A percentile compares a stretch with the other conserved stretches of the same genome.
Evolutionary conservation across 2,113 vertebrate species (phyloP).

Genomic region (Embiotoca jacksoni): DNA sequence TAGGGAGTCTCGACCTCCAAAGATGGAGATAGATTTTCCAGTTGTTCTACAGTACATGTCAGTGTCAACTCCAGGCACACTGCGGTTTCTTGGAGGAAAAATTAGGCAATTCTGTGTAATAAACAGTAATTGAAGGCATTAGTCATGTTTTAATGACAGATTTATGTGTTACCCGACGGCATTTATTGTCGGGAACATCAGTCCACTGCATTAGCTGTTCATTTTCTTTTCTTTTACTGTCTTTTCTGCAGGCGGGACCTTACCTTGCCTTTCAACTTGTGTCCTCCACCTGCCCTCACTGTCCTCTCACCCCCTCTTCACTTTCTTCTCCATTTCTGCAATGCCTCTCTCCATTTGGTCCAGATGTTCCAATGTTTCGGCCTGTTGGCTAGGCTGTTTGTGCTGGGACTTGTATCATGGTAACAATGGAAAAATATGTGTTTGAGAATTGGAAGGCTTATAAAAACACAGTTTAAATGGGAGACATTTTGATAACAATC

Average conservation of each 20-base stretch:
- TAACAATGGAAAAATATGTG: conserved; percentile 69
- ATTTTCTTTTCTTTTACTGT: not conserved
- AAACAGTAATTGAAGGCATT: conserved; percentile 22
- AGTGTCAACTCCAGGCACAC: conserved; percentile 44
- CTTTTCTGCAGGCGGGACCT: conserved; percentile 4
- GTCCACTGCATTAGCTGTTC: not conserved
- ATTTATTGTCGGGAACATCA: conserved; percentile 2
- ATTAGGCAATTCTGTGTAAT: conserved; percentile 33
- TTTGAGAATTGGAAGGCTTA: conserved; percentile 42
- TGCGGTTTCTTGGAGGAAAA: conserved; percentile 40
- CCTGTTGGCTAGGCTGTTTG: conserved; percentile 60
- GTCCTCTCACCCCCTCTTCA: conserved; percentile 30
- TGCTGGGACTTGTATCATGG: conserved; percentile 68
- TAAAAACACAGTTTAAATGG: conserved; percentile 57
- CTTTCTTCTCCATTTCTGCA: conserved; percentile 44
- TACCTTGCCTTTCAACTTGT: conserved; percentile 8
- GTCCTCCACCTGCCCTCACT: conserved; percentile 47
- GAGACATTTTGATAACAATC: conserved; percentile 29
- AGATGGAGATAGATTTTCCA: conserved; percentile 65
- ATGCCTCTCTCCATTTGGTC: conserved; percentile 71
- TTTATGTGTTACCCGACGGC: conserved; percentile 22
- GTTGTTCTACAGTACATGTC: conserved; percentile 45
- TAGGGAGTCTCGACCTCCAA: conserved; percentile 12
- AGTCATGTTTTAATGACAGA: conserved; percentile 29
- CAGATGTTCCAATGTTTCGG: conserved; percentile 80